Evolutionary conservation across 2,113 vertebrate species (phyloP).

Genomic region (Oostethus manadensis): DNA sequence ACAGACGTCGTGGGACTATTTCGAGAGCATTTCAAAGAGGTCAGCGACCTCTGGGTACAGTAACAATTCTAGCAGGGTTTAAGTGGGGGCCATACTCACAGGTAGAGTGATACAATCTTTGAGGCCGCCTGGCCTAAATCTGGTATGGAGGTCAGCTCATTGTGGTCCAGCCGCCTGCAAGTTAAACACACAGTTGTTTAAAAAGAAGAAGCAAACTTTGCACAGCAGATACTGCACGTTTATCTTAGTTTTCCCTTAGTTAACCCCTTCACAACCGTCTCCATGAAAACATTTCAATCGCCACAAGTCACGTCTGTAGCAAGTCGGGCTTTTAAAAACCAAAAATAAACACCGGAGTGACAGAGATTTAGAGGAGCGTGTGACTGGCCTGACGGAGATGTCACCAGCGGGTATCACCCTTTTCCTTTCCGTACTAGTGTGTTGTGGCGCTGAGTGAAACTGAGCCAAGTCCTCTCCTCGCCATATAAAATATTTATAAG

Average conservation of each 20-base stretch:
- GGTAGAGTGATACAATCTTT: constrained; percentile 73
- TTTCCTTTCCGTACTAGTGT: constrained; percentile 23
- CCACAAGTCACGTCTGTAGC: constrained; percentile 39
- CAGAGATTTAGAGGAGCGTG: constrained; percentile 57
- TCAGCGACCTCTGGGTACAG: constrained; percentile 38
- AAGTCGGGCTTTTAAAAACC: constrained; percentile 54
- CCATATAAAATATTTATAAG: constrained; percentile 80
- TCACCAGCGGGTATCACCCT: constrained; percentile 58
- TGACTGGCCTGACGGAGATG: constrained; percentile 59
- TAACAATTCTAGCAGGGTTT: constrained; percentile 17
- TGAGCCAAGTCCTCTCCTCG: constrained; percentile 62
- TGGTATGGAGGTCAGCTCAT: constrained; percentile 84
- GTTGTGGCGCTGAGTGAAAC: constrained; percentile 53
- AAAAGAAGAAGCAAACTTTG: neutral
- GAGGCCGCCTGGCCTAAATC: constrained; percentile 76
- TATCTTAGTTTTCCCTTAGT: neutral
- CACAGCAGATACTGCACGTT: neutral
- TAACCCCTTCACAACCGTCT: neutral
- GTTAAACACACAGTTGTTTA: constrained; percentile 18
- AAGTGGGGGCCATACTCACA: constrained; percentile 80
- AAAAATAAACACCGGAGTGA: constrained; percentile 54
- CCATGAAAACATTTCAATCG: constrained; percentile 35
- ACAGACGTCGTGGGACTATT: constrained; percentile 41
- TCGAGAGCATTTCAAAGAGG: constrained; percentile 43
- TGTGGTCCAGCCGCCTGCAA: constrained; percentile 85